A percentile compares a stretch with the other conserved stretches of the same genome.
Evolutionary conservation across 2,797 vertebrate genomes (phyloP).

Genomic region (Natrix natrix): DNA sequence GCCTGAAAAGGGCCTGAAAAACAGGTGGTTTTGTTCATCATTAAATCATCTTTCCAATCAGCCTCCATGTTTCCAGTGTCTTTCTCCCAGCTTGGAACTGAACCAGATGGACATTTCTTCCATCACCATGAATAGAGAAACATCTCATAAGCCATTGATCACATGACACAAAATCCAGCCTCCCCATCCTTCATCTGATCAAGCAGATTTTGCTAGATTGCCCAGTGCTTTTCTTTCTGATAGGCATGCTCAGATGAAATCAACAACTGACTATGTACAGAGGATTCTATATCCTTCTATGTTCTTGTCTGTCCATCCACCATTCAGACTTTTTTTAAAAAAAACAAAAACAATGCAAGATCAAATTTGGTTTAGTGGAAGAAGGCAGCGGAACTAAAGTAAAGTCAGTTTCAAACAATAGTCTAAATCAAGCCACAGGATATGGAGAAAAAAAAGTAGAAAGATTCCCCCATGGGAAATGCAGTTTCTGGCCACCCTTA

Average conservation of each 20-base stretch:
- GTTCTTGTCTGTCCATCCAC: background rate
- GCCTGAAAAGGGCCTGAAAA: too few species aligned
- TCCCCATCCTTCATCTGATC: background rate
- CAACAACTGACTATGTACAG: background rate
- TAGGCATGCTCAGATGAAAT: background rate
- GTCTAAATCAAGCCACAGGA: background rate
- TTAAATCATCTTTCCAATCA: too few species aligned
- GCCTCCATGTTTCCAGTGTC: too few species aligned
- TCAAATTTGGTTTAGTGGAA: background rate
- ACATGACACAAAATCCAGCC: background rate
- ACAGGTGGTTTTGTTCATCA: too few species aligned
- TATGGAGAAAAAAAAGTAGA: background rate
- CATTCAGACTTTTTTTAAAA: background rate
- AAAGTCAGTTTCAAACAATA: background rate
- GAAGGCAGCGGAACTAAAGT: background rate
- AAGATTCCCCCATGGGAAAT: too few species aligned
- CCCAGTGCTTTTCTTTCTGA: background rate
- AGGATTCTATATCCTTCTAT: background rate
- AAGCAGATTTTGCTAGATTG: background rate
- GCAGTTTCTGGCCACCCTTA: too few species aligned
- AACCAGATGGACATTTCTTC: too few species aligned
- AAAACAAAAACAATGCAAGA: background rate
- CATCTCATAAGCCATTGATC: background rate
- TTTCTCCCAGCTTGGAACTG: too few species aligned
- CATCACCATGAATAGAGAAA: background rate